Evolutionary conservation across 2,797 vertebrate genomes (phyloP), one percentile per base, ranked within the genome.

Genomic region (Dendrocincla fuliginosa): DNA sequence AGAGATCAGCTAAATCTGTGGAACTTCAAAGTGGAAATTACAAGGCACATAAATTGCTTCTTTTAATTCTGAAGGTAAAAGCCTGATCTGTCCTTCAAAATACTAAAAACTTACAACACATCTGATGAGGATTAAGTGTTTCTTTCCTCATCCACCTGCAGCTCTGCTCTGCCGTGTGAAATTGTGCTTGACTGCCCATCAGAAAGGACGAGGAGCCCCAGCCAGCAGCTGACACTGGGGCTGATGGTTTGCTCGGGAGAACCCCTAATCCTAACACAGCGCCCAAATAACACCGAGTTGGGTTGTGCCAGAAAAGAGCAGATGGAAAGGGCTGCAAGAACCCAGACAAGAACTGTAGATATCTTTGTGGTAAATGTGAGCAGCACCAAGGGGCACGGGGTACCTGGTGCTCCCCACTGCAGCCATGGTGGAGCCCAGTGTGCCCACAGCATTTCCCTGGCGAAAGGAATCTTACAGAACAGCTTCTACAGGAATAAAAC

Each of bases 231-330:
- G 47, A 23, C 14, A 4, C 8, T 0, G 4, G 55, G 16, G 35
- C 56, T 7, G 28, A 25, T 1, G 5, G 5, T 15, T 53, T 61
- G 22, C 17, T 57, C 13, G 10, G 33, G 37, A 59, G 32, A 82
- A 4, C 0, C 19, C 14, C 5, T 5, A 0, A 23, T 23, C 16
- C 41, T 11, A n/a, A 24, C 14, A 7, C 0, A 0, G 33, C 42
- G 60, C 30, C 12, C 3, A 2, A 22, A n/a, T 10, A 35, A 44
- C 5, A 6, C 37, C 0, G 1, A 81, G n/a, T 16, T 27, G 46
- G 37, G n/a, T 27, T 41, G 18, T 0, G 2, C 18, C 46, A 56
- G 39, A 37, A 50, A 61, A n/a, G 2, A 5, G 47, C 10, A 56
- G 28, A 44, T n/a, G 22, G 46, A 32, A 77, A 61, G 19, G 27